Base-by-base conservation (phyloP, 2,113 vertebrate genomes). In the Triplophysa siluroides region DNA sequence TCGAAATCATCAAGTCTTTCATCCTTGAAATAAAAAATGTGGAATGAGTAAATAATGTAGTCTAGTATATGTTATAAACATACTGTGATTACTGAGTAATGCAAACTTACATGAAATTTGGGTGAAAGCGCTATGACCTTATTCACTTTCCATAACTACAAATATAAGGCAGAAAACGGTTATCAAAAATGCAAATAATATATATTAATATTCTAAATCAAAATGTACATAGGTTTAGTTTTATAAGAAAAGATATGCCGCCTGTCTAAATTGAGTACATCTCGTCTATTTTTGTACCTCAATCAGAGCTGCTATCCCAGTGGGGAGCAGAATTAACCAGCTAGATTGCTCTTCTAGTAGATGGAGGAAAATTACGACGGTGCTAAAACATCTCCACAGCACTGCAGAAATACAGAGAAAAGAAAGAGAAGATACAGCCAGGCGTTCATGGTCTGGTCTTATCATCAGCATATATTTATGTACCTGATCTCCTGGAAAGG, bases 401-500 rank as follows among this genome's bases (percentile, higher is more conserved):
- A 98, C 97, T 99, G 80, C 10, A 88, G 83, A 62, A 1, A 56
- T 66, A 58, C 54, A n/a, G 19, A 58, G 54, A 52, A 52, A 16
- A 6, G 5, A 80, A 45, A 78, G 24, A 45, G 19, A 74, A 12
- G 16, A 23, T 41, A 16, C 2, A 43, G n/a, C 19, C 45, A 33
- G 8, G 8, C 23, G n/a, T 65, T 64, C 8, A 1, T 38, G 33
- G 33, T 7, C 33, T 38, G 19, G 33, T 29, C 33, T 10, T 18
- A 18, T 18, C 14, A 58, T 58, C 56, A 9, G 13, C 41, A 47
- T 24, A 4, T 24, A 43, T 41, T 8, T 60, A 13, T 43, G 81
- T 84, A 98, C 98, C 96, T 90, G 96, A 95, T 91, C 95, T 97
- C 78, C 94, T 95, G 56, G 98, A 99, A 94, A 97, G 96, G 41